These are phyloP conservation scores for Harpagoxenus sublaevis DNA, from an alignment of 2,888 invertebrate genomes.

Conservation along the genomic window DNA sequence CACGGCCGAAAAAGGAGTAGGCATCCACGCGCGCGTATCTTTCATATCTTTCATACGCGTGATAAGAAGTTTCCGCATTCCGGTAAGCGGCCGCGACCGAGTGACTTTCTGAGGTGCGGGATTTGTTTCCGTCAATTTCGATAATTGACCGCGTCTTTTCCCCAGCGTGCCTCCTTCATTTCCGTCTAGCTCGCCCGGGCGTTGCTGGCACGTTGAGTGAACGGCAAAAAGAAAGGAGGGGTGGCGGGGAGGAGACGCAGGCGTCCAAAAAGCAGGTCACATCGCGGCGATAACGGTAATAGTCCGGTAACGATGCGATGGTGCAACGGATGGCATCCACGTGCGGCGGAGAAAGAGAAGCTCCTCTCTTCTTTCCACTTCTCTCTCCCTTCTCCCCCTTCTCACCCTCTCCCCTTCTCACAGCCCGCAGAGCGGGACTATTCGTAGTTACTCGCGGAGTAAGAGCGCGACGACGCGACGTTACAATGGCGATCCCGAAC, in stretches of 20 bases:
- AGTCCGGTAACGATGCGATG: constrained; percentile 66
- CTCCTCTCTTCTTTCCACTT: constrained; percentile 13
- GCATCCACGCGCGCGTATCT: not conserved
- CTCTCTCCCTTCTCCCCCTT: not conserved
- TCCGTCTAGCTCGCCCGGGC: constrained; percentile 61
- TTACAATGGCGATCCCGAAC: constrained; percentile 46
- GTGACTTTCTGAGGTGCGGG: constrained; percentile 42
- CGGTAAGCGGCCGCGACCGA: constrained; percentile 3
- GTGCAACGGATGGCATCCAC: constrained; percentile 69
- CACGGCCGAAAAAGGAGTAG: not conserved
- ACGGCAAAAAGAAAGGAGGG: constrained; percentile 10
- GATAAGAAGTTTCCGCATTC: constrained; percentile 34
- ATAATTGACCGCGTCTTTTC: constrained; percentile 38
- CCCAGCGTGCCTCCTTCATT: constrained; percentile 27
- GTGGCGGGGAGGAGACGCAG: constrained; percentile 47
- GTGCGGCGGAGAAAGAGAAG: constrained; percentile 71
- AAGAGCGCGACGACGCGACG: constrained; percentile 14
- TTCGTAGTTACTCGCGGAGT: constrained; percentile 35
- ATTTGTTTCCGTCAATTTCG: constrained; percentile 43
- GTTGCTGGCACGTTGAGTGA: constrained; percentile 10
- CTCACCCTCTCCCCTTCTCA: not conserved
- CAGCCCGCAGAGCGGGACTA: not conserved
- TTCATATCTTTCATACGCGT: not conserved
- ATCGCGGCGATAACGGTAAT: constrained; percentile 80
- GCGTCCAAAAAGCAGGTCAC: constrained; percentile 78